Percentiles rank a stretch among this genome's conserved stretches.
Evolutionary conservation across 2,888 invertebrate species (phyloP).

Genomic region (Plagodis pulveraria): DNA sequence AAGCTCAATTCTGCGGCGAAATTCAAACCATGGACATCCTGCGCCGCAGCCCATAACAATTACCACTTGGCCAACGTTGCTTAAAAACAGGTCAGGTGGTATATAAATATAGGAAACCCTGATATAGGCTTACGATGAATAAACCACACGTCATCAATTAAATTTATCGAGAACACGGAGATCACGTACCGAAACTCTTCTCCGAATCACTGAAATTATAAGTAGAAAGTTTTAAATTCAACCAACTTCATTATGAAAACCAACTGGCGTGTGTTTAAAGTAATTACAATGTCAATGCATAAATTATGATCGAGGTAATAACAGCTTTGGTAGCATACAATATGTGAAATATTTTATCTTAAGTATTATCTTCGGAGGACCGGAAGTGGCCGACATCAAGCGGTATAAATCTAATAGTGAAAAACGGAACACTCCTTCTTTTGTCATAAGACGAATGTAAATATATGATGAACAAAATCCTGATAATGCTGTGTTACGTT

Average conservation of each 20-base stretch:
- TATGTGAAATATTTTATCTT: slow-evolving; percentile 73
- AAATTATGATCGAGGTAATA: slow-evolving; percentile 70
- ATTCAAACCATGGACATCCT: no score
- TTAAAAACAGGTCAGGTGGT: no score
- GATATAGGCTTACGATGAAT: no score
- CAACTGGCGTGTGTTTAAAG: slow-evolving; percentile 60
- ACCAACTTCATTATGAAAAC: slow-evolving; percentile 60
- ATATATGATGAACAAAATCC: no score
- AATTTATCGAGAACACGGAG: slow-evolving; percentile 15
- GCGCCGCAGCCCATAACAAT: no score
- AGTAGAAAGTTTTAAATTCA: slow-evolving; percentile 55
- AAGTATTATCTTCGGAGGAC: slow-evolving; percentile 51
- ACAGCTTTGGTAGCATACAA: slow-evolving; percentile 59
- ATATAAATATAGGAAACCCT: no score
- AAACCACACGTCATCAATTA: background rate
- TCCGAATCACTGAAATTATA: slow-evolving; percentile 44
- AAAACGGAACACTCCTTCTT: background rate
- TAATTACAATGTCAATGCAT: slow-evolving; percentile 72
- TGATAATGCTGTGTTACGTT: no score
- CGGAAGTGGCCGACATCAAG: slow-evolving; percentile 16
- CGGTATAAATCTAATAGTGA: slow-evolving; percentile 1
- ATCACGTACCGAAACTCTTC: slow-evolving; percentile 31
- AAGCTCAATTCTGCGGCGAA: no score
- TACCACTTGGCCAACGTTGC: no score
- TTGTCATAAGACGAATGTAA: no score